These are phyloP conservation scores for Hermodice carunculata DNA, from an alignment of 2,888 invertebrate species.

Conservation along the genomic window DNA sequence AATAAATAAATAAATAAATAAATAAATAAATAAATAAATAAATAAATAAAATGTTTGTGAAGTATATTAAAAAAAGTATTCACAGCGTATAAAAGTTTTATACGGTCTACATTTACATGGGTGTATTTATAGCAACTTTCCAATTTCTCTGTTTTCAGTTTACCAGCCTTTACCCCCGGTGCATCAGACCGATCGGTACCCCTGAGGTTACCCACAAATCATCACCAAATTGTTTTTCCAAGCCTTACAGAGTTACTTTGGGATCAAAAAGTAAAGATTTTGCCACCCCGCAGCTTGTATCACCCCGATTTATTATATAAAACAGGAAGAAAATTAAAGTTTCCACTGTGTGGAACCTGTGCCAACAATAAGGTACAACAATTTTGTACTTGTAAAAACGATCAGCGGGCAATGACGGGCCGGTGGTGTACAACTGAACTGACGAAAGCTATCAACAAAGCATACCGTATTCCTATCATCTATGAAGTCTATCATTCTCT, in stretches of 20 bases:
- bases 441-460: slow-evolving; percentile 52
- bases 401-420: slow-evolving; percentile 49
- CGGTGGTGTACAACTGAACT: slow-evolving; percentile 65
- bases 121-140: too few species aligned
- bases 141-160: slow-evolving; percentile 50
- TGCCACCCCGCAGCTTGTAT: slow-evolving; percentile 51
- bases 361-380: slow-evolving; percentile 19
- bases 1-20: too few species aligned
- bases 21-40: too few species aligned
- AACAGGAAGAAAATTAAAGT: slow-evolving; percentile 56
- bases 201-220: slow-evolving; percentile 46
- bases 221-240: slow-evolving; percentile 43
- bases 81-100: too few species aligned
- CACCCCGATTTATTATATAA: slow-evolving; percentile 57
- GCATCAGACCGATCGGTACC: slow-evolving; percentile 44
- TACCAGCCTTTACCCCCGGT: slow-evolving; percentile 48
- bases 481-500: slow-evolving; percentile 13
- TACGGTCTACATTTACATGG: too few species aligned
- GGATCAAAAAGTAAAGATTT: slow-evolving; percentile 47
- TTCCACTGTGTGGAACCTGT: slow-evolving; percentile 62
- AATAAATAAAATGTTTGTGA: too few species aligned
- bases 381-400: slow-evolving; percentile 4
- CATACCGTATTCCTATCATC: slow-evolving; percentile 58
- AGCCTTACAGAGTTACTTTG: slow-evolving; percentile 44
- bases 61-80: too few species aligned